phyloP scores from a whole-genome alignment of 2,888 invertebrate species.

The Actias luna region DNA sequence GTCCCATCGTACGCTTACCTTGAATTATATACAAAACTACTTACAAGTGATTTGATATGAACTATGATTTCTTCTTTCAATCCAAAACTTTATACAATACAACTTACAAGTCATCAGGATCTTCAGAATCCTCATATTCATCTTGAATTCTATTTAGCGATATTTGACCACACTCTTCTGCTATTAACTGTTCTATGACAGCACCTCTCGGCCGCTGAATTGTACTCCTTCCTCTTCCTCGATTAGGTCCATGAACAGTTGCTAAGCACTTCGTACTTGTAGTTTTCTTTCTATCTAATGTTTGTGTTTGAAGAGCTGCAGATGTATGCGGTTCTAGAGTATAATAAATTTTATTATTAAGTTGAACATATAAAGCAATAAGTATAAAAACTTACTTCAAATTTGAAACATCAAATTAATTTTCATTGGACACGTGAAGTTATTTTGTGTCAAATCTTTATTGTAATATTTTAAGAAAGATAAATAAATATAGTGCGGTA shows the following conservation, averaged over 20 bases:
- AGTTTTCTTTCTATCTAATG: constrained; percentile 64
- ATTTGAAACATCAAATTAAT: no score
- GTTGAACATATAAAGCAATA: no score
- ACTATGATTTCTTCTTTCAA: no score
- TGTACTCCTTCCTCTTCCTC: constrained; percentile 54
- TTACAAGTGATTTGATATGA: no score
- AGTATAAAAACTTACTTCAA: no score
- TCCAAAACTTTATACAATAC: neutral
- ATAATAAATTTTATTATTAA: constrained; percentile 18
- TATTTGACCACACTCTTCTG: constrained; percentile 71
- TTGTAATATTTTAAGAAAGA: no score
- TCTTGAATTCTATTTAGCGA: constrained; percentile 74
- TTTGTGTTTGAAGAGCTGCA: constrained; percentile 75
- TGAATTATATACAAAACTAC: no score
- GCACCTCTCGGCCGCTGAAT: constrained; percentile 67
- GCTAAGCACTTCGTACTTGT: constrained; percentile 65
- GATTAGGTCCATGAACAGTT: constrained; percentile 64
- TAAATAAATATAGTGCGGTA: no score
- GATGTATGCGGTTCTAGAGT: constrained; percentile 71
- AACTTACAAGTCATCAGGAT: constrained; percentile 78
- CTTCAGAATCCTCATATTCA: constrained; percentile 83
- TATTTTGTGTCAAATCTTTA: no score
- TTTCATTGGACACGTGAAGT: no score
- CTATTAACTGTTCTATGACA: constrained; percentile 71
- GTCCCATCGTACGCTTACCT: no score